Percentiles rank a stretch among this genome's conserved stretches.
phyloP scores from a whole-genome alignment of 2,113 vertebrate species.

The Entelurus aequoreus region DNA sequence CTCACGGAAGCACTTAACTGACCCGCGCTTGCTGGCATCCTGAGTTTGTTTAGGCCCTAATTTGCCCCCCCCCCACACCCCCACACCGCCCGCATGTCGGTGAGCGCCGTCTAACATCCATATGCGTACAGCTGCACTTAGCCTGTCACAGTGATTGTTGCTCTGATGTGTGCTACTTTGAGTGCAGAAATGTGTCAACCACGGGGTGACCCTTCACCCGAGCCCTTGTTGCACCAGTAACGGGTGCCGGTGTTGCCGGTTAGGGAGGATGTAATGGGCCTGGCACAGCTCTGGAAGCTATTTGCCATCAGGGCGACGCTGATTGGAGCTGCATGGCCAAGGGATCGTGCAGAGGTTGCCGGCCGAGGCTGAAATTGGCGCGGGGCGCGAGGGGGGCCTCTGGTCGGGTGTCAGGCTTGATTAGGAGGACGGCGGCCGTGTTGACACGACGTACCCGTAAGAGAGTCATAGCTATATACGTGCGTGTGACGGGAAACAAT shows the following conservation, averaged over 20 bases:
- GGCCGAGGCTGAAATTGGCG: slow-evolving; percentile 53
- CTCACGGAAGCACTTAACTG: slow-evolving; percentile 42
- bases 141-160: slow-evolving; percentile 34
- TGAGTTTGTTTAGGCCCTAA: slow-evolving; percentile 59
- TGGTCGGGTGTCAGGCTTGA: slow-evolving; percentile 67
- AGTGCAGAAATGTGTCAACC: slow-evolving; percentile 27
- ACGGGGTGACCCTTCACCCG: slow-evolving; percentile 51
- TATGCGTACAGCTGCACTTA: slow-evolving; percentile 29
- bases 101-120: slow-evolving; percentile 21
- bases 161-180: slow-evolving; percentile 14
- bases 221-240: slow-evolving; percentile 53
- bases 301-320: slow-evolving; percentile 67
- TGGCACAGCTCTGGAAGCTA: slow-evolving; percentile 73
- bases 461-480: slow-evolving; percentile 11
- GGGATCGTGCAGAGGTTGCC: slow-evolving; percentile 39
- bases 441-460: slow-evolving; percentile 22
- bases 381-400: slow-evolving; percentile 51
- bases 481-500: slow-evolving; percentile 38
- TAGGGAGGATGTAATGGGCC: slow-evolving; percentile 47
- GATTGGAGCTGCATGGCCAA: slow-evolving; percentile 55
- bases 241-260: slow-evolving; percentile 26
- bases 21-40: slow-evolving; percentile 50
- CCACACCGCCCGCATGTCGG: neutral
- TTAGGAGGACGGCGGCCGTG: slow-evolving; percentile 56
- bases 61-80: slow-evolving; percentile 24